Evolutionary conservation across 1,140 invertebrate genomes (phyloP), one percentile per base, ranked within the genome.

Genomic region (Marisa cornuarietis): DNA sequence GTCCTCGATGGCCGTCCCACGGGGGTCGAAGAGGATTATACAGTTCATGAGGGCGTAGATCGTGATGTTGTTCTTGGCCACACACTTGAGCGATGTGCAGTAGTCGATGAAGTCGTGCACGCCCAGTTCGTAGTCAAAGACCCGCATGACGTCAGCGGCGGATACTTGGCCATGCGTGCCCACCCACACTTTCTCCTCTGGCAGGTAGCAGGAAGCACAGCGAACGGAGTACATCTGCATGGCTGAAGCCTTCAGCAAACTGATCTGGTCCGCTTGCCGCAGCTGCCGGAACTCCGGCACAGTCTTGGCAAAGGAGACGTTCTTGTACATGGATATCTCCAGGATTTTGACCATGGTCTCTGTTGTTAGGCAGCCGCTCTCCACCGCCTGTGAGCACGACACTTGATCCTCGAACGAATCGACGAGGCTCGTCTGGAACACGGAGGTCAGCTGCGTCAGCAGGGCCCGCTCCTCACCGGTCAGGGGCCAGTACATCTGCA

Each of bases 31-130:
- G 14, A 98, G 91, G 66, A 96, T 93, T 82, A 98, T 96, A 73
- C 96, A 96, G 87, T 95, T 95, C 86, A 98, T 92, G 80, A 98
- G 95, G 10, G 97, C 92, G 89, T 98, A 96, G 52, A 98, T 94
- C 87, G 71, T 83, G 10, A 71, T 79, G 72, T 90, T 84, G 68
- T 86, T 83, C 10, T 84, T 69, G 22, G 87, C 82, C 18, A 89
- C 63, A 18, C 73, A 74, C 78, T 90, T 90, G 24, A 89, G 73
- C 16, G 79, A 79, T 18, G 80, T 79, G 79, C 88, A 89, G 73
- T 87, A 89, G n/a, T 82, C 82, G 20, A 83, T 85, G 78, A 89
- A 88, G 73, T 83, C 80, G 63, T 88, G 85, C 51, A 84, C 85
- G 78, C 90, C 87, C 63, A 82, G 79, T 62, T 88, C 85, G 63